Base-by-base conservation (phyloP, 1,140 invertebrate species). In the Planococcus citri region DNA sequence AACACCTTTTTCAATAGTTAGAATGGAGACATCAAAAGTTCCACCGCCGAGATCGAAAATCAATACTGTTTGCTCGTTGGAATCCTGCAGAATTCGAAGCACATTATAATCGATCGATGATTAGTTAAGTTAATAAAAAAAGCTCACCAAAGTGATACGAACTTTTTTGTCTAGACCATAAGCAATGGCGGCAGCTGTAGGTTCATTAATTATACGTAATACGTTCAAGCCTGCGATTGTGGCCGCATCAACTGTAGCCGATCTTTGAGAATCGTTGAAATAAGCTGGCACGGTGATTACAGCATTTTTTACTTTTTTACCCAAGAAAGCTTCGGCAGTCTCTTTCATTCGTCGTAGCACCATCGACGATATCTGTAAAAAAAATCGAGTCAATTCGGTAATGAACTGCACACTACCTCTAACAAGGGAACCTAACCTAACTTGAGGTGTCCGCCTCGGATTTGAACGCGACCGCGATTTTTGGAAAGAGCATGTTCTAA, bases 121-220 rank as follows among this genome's bases (percentile, higher is more conserved):
- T n/a, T n/a, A n/a, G n/a, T n/a, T n/a, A 33, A 3, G 29, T 33
- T 88, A n/a, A 9, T 8, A n/a, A n/a, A n/a, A 69, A 82, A 51
- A 51, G n/a, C n/a, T n/a, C n/a, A n/a, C n/a, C n/a, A n/a, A n/a
- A n/a, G n/a, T 2, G 17, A 9, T 51, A 51, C 41, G 83, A 70
- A 88, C 92, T 80, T 97, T 98, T 80, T 99, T 99, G 83, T 99
- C 96, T 70, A 99, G 83, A 80, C 97, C 97, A 80, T 99, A 99
- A 60, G 97, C 97, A 83, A 99, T 98, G 75, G 97, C 97, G 73
- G 97, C 97, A 73, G 97, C 97, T 70, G 96, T 98, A 51, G 97
- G 97, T 81, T 99, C 97, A 75, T 93, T 93, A 76, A 93, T 93
- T 75, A 93, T 94, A 81, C 92, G 85, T 74, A 95, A 82, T 74